Percentiles rank a stretch among this genome's conserved stretches.
These are phyloP conservation scores for Coracias cyanogaster DNA, from an alignment of 2,797 vertebrate genomes.

Conservation along the genomic window DNA sequence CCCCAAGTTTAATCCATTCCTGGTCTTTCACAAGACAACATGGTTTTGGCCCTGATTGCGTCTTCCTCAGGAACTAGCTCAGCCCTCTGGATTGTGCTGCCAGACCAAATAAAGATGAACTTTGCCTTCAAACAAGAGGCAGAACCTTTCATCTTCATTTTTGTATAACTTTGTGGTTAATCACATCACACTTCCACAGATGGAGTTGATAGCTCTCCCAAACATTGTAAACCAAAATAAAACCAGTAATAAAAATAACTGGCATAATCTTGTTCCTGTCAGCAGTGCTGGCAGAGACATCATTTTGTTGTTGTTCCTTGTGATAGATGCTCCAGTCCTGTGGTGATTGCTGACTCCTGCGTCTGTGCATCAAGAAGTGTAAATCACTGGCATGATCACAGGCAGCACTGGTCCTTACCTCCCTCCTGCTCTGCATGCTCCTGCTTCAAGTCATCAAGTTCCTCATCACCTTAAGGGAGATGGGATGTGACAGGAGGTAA, in stretches of 20 bases:
- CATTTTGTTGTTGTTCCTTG: background rate
- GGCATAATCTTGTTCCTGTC: background rate
- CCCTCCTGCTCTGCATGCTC: background rate
- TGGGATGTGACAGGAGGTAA: background rate
- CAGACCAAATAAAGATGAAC: background rate
- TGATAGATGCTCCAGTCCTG: background rate
- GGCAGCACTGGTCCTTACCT: background rate
- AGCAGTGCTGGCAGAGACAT: background rate
- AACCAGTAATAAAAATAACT: background rate
- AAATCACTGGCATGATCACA: accelerated
- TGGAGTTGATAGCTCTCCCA: background rate
- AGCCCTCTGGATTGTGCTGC: background rate
- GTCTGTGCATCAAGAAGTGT: background rate
- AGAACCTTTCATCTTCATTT: background rate
- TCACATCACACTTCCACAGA: background rate
- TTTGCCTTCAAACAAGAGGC: background rate
- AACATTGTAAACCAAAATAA: background rate
- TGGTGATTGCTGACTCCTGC: background rate
- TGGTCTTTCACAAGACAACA: background rate
- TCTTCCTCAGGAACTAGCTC: background rate
- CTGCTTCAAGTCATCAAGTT: accelerated
- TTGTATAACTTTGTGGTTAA: background rate
- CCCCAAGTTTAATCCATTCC: background rate
- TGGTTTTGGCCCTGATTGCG: background rate
- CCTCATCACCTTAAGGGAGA: background rate